Percentiles rank a stretch among this genome's conserved stretches.
Conservation (phyloP, 2,797 vertebrate species). For the Chromobotia macracanthus region DNA sequence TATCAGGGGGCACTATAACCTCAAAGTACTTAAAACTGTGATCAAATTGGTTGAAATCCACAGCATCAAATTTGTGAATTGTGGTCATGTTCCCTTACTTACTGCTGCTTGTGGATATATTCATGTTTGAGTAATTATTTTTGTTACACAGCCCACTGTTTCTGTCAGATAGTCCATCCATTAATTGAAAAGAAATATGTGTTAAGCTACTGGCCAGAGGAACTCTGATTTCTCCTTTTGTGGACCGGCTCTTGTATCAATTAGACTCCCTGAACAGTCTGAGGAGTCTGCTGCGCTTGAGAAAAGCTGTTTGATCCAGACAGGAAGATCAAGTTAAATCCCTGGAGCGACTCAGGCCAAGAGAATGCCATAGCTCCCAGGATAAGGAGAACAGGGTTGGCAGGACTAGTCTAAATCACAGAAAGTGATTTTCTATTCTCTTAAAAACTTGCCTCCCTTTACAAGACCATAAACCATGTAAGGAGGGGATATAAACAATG, state of each 20-base stretch:
- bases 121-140: neutral
- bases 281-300: slow-evolving; percentile 17
- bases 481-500: neutral
- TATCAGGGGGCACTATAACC: too few relatives aligned
- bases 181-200: neutral
- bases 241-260: slow-evolving; percentile 1
- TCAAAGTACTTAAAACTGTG: too few relatives aligned
- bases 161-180: neutral
- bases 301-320: slow-evolving; percentile 47
- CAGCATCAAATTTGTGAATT: too few relatives aligned
- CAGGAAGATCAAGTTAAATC: slow-evolving; percentile 47
- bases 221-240: neutral
- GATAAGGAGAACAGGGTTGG: neutral
- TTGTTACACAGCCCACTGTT: neutral
- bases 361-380: slow-evolving; percentile 5
- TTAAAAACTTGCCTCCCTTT: neutral
- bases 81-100: neutral
- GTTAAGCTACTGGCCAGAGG: neutral
- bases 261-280: slow-evolving; percentile 19
- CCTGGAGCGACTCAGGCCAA: slow-evolving; percentile 34
- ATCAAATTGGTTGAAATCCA: too few relatives aligned
- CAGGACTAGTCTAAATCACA: neutral
- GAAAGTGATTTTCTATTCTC: neutral
- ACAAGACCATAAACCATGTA: neutral
- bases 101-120: neutral